Evolutionary conservation across 1,140 invertebrate species (phyloP), one percentile per base, ranked within the genome.

Genomic region (Drosophila chauvacae): DNA sequence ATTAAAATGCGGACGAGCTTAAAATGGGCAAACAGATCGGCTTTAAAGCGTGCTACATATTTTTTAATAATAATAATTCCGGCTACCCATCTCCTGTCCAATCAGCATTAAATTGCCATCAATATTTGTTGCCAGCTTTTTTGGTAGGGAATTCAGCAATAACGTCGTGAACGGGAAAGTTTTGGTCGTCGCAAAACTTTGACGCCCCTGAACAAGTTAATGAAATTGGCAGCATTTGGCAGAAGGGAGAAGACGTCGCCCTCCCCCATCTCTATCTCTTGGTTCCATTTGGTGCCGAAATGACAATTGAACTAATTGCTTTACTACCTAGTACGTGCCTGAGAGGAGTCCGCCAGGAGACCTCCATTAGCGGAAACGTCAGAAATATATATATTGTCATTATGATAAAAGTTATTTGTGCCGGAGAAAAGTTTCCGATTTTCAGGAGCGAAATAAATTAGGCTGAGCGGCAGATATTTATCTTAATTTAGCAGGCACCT

Each of bases 261-360:
- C 37, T n/a, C 23, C n/a, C 44, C 28, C 6, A 7, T 16, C 13
- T 28, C 39, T 58, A 37, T 33, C 45, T 48, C 35, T 37, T 20
- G 14, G 30, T 37, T 30, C 37, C 33, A 42, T 59, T 60, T 68
- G 73, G 65, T 90, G 82, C 62, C 62, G 59, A 84, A 81, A 90
- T 88, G 85, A 88, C 85, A 90, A 88, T 88, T 88, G 85, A 74
- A 71, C 85, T 88, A 90, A 88, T 88, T 88, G 85, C 85, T 78
- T 81, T 81, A 75, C 69, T 85, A 75, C 55, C 61, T 60, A 60
- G 63, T 44, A 69, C 83, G 83, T 81, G 81, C 70, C 65, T 53
- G 35, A 59, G 57, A 18, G 58, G 55, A 47, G 53, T 70, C 62
- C 51, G 64, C 37, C 45, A 48, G 45, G 56, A 64, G 69, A 20